phyloP scores from a whole-genome alignment of 2,113 vertebrate species.

The Gasterosteus nipponicus region DNA sequence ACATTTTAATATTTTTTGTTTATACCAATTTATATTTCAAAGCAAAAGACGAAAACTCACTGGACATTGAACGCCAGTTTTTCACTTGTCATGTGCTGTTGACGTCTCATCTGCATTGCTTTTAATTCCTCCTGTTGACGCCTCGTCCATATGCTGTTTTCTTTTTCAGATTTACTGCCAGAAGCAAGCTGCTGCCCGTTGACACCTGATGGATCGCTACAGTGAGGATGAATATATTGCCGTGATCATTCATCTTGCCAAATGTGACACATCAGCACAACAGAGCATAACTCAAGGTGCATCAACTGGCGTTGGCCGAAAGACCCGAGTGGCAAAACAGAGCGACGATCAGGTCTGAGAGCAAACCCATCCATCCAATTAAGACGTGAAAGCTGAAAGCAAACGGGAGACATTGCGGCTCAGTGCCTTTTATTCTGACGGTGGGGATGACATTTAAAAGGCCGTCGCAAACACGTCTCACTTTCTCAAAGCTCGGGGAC shows the following conservation, averaged over 20 bases:
- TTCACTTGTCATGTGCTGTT: not conserved
- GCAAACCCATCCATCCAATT: slow-evolving; percentile 33
- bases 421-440: slow-evolving; percentile 19
- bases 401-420: not conserved
- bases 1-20: not conserved
- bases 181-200: slow-evolving; percentile 13
- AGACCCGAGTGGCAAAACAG: slow-evolving; percentile 58
- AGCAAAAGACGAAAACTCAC: not conserved
- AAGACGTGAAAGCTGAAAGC: slow-evolving; percentile 26
- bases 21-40: not conserved
- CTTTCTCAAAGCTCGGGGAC: not conserved
- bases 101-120: not conserved
- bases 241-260: slow-evolving; percentile 78
- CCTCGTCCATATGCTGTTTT: slow-evolving; percentile 13
- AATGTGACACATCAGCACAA: slow-evolving; percentile 72
- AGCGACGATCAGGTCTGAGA: slow-evolving; percentile 12
- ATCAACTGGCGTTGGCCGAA: slow-evolving; percentile 49
- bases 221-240: slow-evolving; percentile 73
- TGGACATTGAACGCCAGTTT: not conserved
- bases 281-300: slow-evolving; percentile 73
- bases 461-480: slow-evolving; percentile 1
- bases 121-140: slow-evolving; percentile 16
- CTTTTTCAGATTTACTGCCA: not conserved
- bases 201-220: slow-evolving; percentile 74
- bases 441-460: slow-evolving; percentile 29